phyloP scores from a whole-genome alignment of 2,797 vertebrate species.

The Menidia menidia region DNA sequence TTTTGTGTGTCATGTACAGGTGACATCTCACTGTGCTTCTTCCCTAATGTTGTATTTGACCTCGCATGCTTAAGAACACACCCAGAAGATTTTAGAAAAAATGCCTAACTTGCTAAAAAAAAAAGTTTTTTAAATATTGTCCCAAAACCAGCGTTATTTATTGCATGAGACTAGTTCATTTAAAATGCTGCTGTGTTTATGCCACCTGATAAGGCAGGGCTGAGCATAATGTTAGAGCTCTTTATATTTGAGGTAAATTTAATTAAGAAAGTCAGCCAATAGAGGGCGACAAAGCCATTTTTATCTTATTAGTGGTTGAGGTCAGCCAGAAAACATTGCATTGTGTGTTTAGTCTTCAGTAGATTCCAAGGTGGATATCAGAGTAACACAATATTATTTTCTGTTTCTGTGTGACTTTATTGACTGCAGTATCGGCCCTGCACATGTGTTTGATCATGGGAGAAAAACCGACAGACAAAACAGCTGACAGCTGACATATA shows the following conservation, averaged over 20 bases:
- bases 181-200: slow-evolving; percentile 51
- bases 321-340: not conserved
- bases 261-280: slow-evolving; percentile 38
- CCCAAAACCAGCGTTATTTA: slow-evolving; percentile 34
- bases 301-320: slow-evolving; percentile 1
- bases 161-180: slow-evolving; percentile 52
- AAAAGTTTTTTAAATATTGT: slow-evolving; percentile 37
- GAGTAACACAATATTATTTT: too few relatives aligned
- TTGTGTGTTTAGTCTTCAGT: not conserved
- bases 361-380: too few relatives aligned
- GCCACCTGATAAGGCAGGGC: slow-evolving; percentile 30
- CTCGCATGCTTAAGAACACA: not conserved
- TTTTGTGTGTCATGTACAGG: not conserved
- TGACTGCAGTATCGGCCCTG: too few relatives aligned
- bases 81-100: slow-evolving; percentile 20
- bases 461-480: too few relatives aligned
- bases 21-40: slow-evolving; percentile 11
- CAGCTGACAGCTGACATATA: too few relatives aligned
- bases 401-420: too few relatives aligned
- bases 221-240: slow-evolving; percentile 27
- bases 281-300: slow-evolving; percentile 61
- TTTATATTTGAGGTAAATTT: slow-evolving; percentile 10
- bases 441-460: too few relatives aligned
- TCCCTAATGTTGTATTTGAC: slow-evolving; percentile 2
- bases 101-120: not conserved